Conservation (phyloP, 2,113 vertebrate species). For the Pipra filicauda region DNA sequence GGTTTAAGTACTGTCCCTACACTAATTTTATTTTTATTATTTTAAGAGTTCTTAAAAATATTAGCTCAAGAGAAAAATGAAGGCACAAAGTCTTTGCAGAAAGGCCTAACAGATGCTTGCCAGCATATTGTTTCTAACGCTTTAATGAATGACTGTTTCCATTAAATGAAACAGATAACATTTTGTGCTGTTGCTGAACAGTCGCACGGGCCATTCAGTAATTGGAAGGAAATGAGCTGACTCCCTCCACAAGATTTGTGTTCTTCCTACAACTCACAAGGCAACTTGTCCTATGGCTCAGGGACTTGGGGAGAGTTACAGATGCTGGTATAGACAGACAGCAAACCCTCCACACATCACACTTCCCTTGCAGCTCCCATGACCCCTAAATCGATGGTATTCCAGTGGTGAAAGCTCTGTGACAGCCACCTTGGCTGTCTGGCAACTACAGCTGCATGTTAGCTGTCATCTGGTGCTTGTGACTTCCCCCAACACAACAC, state of each 20-base stretch:
- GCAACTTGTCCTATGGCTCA: not conserved
- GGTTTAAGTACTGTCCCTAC: not conserved
- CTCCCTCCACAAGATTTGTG: not conserved
- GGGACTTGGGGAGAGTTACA: not conserved
- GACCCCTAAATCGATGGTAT: constrained; percentile 27
- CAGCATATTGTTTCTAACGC: not conserved
- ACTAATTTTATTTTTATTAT: constrained; percentile 34
- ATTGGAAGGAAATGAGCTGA: not conserved
- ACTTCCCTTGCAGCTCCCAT: constrained; percentile 1
- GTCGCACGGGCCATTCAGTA: accelerated
- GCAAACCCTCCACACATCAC: not conserved
- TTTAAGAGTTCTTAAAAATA: constrained; percentile 18
- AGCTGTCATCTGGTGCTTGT: constrained; percentile 6
- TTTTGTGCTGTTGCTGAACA: not conserved
- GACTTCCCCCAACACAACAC: not conserved
- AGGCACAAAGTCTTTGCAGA: not conserved
- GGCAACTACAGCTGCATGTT: constrained; percentile 4
- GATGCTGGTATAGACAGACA: not conserved
- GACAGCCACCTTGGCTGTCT: constrained; percentile 55
- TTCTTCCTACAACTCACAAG: not conserved
- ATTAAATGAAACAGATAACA: not conserved
- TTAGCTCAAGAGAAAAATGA: not conserved
- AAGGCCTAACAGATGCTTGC: not conserved
- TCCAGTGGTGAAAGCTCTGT: constrained; percentile 59
- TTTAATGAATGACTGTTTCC: not conserved